Base-by-base conservation (phyloP, 2,113 vertebrate genomes). In the Erpornis zantholeuca region DNA sequence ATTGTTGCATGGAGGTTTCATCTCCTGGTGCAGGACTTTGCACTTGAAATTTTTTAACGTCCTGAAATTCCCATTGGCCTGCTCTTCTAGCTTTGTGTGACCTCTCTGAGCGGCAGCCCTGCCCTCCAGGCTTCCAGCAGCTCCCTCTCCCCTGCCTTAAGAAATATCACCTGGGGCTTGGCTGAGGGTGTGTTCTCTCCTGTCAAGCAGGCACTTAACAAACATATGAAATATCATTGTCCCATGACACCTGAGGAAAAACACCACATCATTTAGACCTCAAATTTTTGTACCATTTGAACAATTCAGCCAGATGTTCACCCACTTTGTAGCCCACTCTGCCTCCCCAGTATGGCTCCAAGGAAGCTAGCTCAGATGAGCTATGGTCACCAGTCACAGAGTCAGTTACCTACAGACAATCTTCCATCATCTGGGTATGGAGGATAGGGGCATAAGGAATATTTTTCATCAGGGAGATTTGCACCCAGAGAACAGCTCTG, bases 391-490 rank as follows among this genome's bases (percentile, higher is more conserved):
- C 19, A 6, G 13, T 57, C 16, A 12, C 21, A 38, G 9, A 78
- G 16, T 64, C n/a, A 65, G 10, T 49, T 33, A n/a, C 27, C 20
- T 60, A 57, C 0, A 61, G 61, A 61, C 3, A n/a, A 33, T 56
- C 76, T 87, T 47, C 5, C 7, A 57, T 53, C 13, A 21, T 23
- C 50, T 73, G 54, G 3, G 2, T 53, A 10, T 71, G 44, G 31
- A 92, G 20, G 31, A 93, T 18, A 20, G 9, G 0, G 1, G 2
- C 1, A 1, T 12, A 17, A 60, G 20, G 19, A 82, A 36, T 60
- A 28, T 25, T 69, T 83, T 85, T 10, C 10, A 8, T 59, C 52
- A 52, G 22, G 24, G 64, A 25, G 7, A n/a, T 50, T 50, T 80
- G 9, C 17, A 47, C 33, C 54, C 33, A 38, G 4, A 45, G 29